Base-by-base conservation (phyloP, 1,140 invertebrate species). In the Drosophila biarmipes region DNA sequence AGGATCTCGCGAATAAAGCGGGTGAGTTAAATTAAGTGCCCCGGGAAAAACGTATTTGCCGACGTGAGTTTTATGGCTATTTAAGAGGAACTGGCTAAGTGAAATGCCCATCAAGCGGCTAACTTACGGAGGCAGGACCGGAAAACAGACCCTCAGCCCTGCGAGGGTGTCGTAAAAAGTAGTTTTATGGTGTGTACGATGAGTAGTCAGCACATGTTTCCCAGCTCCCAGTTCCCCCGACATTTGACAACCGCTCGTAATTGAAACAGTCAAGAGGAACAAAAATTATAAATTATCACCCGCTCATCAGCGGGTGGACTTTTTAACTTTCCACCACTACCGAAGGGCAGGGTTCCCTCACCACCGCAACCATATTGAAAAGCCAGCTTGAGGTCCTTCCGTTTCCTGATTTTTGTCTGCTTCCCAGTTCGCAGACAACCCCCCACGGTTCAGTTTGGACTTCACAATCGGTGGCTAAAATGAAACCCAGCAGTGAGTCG, bases 241-340 rank as follows among this genome's bases (percentile, higher is more conserved):
- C 37, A 15, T 74, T 42, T 61, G 69, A 75, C 53, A 75, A 51
- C 40, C 82, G 27, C 53, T 51, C 38, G 59, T 63, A 80, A 84
- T 80, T 49, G 48, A 46, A 35, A 69, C 45, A 67, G 58, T 79
- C 43, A 74, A 61, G 74, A 61, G 52, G 81, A 68, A 56, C 54
- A 56, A 46, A 56, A 80, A 68, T 62, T 48, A 57, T 63, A 48
- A 86, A 55, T 85, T 71, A 80, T 75, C 57, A 71, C 68, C 54
- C 37, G 58, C 52, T 74, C 58, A 53, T 42, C 31, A 55, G 42
- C 48, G 54, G 35, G 27, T 49, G 8, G 15, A 54, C 19, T 38
- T 42, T 46, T 17, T 58, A 38, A 38, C 46, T 58, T 24, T 58
- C 34, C 24, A 34, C 15, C 29, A 66, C 35, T 59, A 54, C 38